A percentile compares a stretch with the other conserved stretches of the same genome.
Conservation (phyloP, 2,797 vertebrate genomes). For the Liasis olivaceus region DNA sequence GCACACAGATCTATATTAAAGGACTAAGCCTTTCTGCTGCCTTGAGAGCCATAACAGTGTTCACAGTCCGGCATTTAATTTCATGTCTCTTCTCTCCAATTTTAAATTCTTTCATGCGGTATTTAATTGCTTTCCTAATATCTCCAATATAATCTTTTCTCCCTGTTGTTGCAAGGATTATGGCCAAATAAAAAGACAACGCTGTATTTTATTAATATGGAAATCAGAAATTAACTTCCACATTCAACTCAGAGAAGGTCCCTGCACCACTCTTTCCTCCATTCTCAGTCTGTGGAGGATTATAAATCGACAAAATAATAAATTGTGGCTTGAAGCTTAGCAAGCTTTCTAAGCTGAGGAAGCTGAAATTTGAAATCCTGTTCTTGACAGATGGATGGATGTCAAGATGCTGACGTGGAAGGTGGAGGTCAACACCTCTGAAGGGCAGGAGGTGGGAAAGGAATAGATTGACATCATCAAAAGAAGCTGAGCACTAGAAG, state of each 20-base stretch:
- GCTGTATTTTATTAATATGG: slow-evolving; percentile 72
- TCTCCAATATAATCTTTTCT: slow-evolving; percentile 63
- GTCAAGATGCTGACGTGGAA: neutral
- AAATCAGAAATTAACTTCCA: slow-evolving; percentile 70
- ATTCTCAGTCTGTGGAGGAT: slow-evolving; percentile 50
- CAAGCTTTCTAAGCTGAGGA: slow-evolving; percentile 8
- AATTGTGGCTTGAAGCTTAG: slow-evolving; percentile 40
- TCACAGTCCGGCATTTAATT: neutral
- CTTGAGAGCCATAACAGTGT: accelerated
- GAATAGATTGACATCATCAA: neutral
- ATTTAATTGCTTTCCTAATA: slow-evolving; percentile 70
- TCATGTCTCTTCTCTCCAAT: neutral
- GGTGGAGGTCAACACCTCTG: neutral
- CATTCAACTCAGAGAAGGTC: slow-evolving; percentile 52
- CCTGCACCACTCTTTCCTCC: slow-evolving; percentile 18
- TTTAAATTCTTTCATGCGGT: slow-evolving; percentile 28
- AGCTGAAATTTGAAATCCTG: neutral
- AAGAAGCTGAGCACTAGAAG: neutral
- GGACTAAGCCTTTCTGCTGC: neutral
- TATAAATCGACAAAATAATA: slow-evolving; percentile 51
- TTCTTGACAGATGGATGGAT: neutral
- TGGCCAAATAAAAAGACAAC: slow-evolving; percentile 59
- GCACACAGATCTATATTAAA: neutral
- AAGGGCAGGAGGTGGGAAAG: neutral
- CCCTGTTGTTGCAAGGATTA: slow-evolving; percentile 68